These are phyloP conservation scores for Rallus crepitans DNA, from an alignment of 2,797 vertebrate species.

Conservation along the genomic window DNA sequence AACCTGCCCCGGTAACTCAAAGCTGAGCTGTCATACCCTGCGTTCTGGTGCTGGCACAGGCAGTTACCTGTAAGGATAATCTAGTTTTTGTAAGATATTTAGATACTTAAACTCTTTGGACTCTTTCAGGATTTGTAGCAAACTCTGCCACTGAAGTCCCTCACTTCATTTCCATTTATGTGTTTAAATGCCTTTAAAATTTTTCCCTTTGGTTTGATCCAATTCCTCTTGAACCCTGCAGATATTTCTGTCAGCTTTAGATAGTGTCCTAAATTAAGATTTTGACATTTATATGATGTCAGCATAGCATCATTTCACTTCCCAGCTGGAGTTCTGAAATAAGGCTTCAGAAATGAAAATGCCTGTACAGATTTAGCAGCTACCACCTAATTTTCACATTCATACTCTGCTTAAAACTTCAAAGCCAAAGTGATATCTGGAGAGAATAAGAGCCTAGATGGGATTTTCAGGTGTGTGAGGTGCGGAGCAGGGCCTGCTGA, in stretches of 20 bases:
- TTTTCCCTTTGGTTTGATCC: not conserved
- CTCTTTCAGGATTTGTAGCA: not conserved
- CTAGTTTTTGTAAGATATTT: not conserved
- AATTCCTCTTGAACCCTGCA: not conserved
- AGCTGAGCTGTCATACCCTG: not conserved
- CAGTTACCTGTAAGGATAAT: not conserved
- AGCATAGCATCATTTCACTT: slow-evolving; percentile 1
- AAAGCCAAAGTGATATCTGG: not conserved
- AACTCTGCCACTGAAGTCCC: not conserved
- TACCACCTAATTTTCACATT: slow-evolving; percentile 28
- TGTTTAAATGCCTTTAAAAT: not conserved
- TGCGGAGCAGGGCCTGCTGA: not conserved
- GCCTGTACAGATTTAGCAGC: not conserved
- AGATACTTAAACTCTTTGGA: not conserved
- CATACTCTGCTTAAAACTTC: not conserved
- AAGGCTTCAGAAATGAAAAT: not conserved
- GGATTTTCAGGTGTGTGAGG: not conserved
- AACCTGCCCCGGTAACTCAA: not conserved
- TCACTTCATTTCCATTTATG: not conserved
- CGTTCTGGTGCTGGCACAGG: not conserved
- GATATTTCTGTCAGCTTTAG: not conserved
- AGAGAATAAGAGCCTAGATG: not conserved
- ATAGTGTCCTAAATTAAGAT: not conserved
- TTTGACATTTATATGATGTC: not conserved
- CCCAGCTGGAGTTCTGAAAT: slow-evolving; percentile 22